These are phyloP conservation scores for Leucophenga montana DNA, from an alignment of 2,888 invertebrate genomes.

Conservation along the genomic window DNA sequence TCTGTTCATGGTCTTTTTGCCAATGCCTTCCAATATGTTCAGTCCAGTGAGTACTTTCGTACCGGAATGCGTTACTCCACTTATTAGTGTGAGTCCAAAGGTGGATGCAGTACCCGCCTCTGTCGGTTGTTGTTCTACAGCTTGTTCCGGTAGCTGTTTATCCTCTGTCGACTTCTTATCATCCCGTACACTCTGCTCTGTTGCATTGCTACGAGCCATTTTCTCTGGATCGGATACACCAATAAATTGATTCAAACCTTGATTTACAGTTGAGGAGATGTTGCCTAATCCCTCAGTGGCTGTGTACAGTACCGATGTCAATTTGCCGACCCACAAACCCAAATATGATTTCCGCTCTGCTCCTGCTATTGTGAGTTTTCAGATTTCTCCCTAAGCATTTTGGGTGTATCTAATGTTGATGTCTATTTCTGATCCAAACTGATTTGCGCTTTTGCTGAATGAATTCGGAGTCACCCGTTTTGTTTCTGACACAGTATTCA, in stretches of 20 bases:
- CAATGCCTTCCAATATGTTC: constrained; percentile 92
- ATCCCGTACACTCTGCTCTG: constrained; percentile 38
- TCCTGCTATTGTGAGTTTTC: background rate
- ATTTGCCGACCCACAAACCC: constrained; percentile 82
- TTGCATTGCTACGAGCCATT: constrained; percentile 76
- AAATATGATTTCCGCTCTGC: constrained; percentile 44
- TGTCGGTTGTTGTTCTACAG: constrained; percentile 7
- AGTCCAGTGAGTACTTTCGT: constrained; percentile 86
- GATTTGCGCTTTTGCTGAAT: constrained; percentile 37
- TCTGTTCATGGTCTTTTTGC: constrained; percentile 95
- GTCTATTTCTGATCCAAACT: constrained; percentile 7
- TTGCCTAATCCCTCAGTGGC: constrained; percentile 84
- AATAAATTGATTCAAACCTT: constrained; percentile 87
- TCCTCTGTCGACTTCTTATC: background rate
- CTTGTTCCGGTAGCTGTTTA: constrained; percentile 22
- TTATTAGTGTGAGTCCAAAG: constrained; percentile 63
- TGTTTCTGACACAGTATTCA: constrained; percentile 37
- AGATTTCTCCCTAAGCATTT: background rate
- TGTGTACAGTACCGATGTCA: constrained; percentile 82
- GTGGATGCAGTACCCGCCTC: constrained; percentile 32
- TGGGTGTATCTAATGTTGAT: background rate
- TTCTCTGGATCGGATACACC: constrained; percentile 89
- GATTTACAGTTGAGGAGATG: constrained; percentile 86
- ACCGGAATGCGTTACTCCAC: constrained; percentile 72
- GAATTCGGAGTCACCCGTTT: background rate